phyloP scores from a whole-genome alignment of 2,888 invertebrate genomes.

The Elgonia sp. region DNA sequence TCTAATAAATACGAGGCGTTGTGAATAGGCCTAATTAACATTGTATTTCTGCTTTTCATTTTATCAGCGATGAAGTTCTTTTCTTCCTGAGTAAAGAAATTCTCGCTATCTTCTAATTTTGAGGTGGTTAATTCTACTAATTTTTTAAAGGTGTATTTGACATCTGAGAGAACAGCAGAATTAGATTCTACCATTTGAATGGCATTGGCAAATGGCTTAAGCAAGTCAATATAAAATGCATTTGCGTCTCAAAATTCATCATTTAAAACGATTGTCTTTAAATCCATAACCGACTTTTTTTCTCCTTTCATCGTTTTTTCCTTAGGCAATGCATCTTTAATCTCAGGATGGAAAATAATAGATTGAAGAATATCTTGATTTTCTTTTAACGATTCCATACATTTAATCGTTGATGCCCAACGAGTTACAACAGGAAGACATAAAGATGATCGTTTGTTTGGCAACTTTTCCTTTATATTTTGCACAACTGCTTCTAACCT shows the following conservation, averaged over 20 bases:
- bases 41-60: constrained; percentile 13
- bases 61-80: constrained; percentile 16
- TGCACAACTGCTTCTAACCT: constrained; percentile 27
- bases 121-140: constrained; percentile 1
- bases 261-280: constrained; percentile 36
- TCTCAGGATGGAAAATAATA: constrained; percentile 39
- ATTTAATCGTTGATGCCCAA: constrained; percentile 49
- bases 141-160: constrained; percentile 7
- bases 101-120: constrained; percentile 23
- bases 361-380: constrained; percentile 47
- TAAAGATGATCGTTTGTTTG: constrained; percentile 28
- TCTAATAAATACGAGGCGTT: constrained; percentile 40
- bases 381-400: constrained; percentile 38
- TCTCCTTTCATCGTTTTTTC: constrained; percentile 6
- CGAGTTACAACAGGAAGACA: constrained; percentile 36
- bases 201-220: constrained; percentile 33
- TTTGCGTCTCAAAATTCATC: constrained; percentile 49
- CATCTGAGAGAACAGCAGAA: constrained; percentile 42
- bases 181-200: constrained; percentile 39
- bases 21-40: constrained; percentile 36
- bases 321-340: constrained; percentile 33
- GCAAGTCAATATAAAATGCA: constrained; percentile 35
- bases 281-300: background rate
- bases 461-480: constrained; percentile 4
- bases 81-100: constrained; percentile 33